Evolutionary conservation across 2,113 vertebrate genomes (phyloP).

Genomic region (Peromyscus polionotus): DNA sequence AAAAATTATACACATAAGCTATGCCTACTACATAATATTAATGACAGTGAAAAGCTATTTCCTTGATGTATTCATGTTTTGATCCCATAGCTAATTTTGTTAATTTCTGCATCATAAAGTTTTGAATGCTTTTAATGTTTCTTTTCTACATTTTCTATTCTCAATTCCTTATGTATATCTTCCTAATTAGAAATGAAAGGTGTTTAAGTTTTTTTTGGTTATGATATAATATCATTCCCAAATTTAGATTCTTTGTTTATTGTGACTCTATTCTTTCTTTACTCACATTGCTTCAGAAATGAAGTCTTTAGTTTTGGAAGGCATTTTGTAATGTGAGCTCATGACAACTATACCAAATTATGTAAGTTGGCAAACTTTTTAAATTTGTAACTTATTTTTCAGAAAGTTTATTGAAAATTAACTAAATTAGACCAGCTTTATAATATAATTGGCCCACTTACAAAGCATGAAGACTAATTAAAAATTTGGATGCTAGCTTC

Average conservation of each 20-base stretch:
- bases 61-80: not conserved
- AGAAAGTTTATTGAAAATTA: conserved; percentile 5
- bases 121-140: not conserved
- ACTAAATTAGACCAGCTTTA: not conserved
- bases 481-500: not conserved
- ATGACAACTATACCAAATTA: conserved; percentile 2
- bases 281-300: not conserved
- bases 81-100: not conserved
- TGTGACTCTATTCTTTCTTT: not conserved
- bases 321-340: not conserved
- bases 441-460: not conserved
- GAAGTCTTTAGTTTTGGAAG: not conserved
- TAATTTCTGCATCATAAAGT: conserved; percentile 5
- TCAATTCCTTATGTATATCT: not conserved
- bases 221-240: not conserved
- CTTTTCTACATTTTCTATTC: not conserved
- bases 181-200: not conserved
- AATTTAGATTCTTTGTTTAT: not conserved
- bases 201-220: not conserved
- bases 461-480: not conserved
- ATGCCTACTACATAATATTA: not conserved
- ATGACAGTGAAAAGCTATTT: not conserved
- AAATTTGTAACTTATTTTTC: conserved; percentile 2
- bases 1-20: not conserved
- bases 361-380: conserved; percentile 43